phyloP scores from a whole-genome alignment of 2,113 vertebrate genomes.

The Orientallactaga bullata region DNA sequence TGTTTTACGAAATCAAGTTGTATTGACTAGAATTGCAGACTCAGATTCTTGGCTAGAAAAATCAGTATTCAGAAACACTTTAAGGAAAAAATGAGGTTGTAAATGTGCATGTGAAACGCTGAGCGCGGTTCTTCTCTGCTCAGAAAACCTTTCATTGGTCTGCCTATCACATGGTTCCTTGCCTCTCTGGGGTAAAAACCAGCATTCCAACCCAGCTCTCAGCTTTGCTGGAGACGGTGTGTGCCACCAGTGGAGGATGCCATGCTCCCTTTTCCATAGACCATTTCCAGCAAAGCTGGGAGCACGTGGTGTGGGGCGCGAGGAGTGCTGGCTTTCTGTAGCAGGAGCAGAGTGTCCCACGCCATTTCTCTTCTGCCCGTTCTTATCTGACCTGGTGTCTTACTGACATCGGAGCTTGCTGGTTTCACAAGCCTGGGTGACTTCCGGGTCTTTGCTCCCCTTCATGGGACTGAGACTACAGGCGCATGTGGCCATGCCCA shows the following conservation, averaged over 20 bases:
- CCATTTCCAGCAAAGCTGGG: no score
- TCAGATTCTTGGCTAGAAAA: slow-evolving; percentile 64
- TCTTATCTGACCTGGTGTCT: no score
- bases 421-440: no score
- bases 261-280: neutral
- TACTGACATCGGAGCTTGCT: no score
- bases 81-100: slow-evolving; percentile 56
- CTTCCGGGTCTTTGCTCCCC: no score
- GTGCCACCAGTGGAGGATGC: neutral
- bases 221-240: slow-evolving; percentile 23
- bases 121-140: slow-evolving; percentile 43
- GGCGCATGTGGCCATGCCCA: no score
- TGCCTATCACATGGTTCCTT: neutral
- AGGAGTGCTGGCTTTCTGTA: no score
- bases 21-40: slow-evolving; percentile 63
- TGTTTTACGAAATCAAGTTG: slow-evolving; percentile 61
- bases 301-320: no score
- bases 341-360: no score
- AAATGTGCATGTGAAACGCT: slow-evolving; percentile 40
- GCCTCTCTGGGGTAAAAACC: neutral
- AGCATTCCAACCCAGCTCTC: neutral
- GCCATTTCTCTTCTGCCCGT: no score
- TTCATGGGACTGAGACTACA: no score
- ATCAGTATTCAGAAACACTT: slow-evolving; percentile 37
- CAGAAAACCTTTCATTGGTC: neutral